These are phyloP conservation scores for Chrysochloris asiatica DNA, from an alignment of 2,113 vertebrate genomes.

Conservation along the genomic window DNA sequence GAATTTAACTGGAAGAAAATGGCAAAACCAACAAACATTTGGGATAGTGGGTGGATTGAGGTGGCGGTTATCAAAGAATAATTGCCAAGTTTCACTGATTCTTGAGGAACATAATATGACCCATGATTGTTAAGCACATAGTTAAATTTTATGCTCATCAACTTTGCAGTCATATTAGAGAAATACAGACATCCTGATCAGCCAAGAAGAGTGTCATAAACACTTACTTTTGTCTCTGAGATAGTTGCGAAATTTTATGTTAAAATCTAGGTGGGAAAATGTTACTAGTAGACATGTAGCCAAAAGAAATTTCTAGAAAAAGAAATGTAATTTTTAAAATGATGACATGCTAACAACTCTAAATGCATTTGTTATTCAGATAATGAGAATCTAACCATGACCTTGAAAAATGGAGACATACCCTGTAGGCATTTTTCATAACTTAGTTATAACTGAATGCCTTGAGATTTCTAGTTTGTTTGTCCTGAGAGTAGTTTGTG, in stretches of 20 bases:
- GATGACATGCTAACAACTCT: background rate
- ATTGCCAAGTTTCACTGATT: background rate
- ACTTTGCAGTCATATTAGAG: too few species aligned
- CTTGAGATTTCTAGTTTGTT: background rate
- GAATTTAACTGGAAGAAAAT: background rate
- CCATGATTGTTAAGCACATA: background rate
- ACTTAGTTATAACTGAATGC: background rate
- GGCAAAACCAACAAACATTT: background rate
- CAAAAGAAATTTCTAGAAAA: background rate
- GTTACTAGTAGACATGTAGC: background rate
- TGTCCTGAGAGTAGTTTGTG: background rate
- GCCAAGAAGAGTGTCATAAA: background rate
- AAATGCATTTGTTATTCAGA: background rate
- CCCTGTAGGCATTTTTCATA: background rate
- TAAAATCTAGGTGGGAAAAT: background rate
- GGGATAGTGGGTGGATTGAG: background rate
- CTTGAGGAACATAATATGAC: background rate
- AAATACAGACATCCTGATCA: background rate
- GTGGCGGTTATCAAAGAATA: background rate
- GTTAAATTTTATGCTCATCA: background rate
- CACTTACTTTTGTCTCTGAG: background rate
- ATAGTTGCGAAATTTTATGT: background rate
- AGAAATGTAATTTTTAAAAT: background rate
- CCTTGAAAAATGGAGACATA: background rate
- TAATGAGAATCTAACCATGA: background rate